phyloP scores from a whole-genome alignment of 2,888 invertebrate species.

The Heteromurus nitidus region DNA sequence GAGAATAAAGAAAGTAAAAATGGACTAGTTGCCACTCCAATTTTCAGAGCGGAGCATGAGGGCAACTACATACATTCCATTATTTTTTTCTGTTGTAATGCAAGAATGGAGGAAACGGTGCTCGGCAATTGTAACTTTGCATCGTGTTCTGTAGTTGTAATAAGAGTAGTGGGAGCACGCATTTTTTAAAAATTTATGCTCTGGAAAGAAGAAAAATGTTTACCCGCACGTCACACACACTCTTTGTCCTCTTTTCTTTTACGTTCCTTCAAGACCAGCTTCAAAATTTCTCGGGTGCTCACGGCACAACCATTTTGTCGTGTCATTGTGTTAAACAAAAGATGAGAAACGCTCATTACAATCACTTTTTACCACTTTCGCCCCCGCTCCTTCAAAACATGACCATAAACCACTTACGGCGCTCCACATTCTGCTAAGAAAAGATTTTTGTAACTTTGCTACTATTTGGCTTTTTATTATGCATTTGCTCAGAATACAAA shows the following conservation, averaged over 20 bases:
- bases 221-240: background rate
- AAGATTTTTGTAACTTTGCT: too few species aligned
- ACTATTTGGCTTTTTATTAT: slow-evolving; percentile 6
- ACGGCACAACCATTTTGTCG: background rate
- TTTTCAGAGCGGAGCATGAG: too few species aligned
- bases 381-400: too few species aligned
- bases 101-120: background rate
- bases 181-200: background rate
- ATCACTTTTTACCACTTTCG: background rate
- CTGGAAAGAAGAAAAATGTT: background rate
- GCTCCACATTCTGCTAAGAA: too few species aligned
- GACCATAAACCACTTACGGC: too few species aligned
- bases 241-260: background rate
- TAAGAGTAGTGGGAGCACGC: background rate
- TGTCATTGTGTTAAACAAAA: slow-evolving; percentile 4
- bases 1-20: too few species aligned
- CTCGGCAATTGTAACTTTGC: too few species aligned
- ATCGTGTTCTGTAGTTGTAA: background rate
- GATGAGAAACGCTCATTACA: background rate
- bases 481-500: too few species aligned
- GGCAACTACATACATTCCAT: too few species aligned
- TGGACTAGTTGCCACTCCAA: background rate
- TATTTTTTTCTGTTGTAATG: background rate
- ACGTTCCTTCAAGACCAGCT: background rate
- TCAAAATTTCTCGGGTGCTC: background rate